These are phyloP conservation scores for Drosophila mojavensis DNA, from an alignment of 1,140 invertebrate species.

Conservation along the genomic window DNA sequence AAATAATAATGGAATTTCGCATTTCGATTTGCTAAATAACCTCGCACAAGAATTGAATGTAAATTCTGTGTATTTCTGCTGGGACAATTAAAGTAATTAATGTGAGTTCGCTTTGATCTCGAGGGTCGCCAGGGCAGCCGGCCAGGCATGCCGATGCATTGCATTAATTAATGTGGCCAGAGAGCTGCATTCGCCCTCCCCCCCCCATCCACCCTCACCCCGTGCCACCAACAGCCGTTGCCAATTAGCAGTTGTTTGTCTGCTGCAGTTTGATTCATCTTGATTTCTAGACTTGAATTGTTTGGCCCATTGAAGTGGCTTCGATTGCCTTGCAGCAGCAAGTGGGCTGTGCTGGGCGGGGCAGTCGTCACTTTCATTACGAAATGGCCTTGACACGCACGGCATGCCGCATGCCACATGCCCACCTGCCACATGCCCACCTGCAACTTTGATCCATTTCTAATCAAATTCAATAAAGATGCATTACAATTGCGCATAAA, in stretches of 20 bases:
- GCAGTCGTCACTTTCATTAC: conserved; percentile 31
- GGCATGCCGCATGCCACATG: background rate
- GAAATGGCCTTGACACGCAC: conserved; percentile 29
- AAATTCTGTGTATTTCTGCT: too few species aligned
- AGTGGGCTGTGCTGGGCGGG: background rate
- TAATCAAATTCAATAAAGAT: conserved; percentile 57
- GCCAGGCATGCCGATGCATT: too few species aligned
- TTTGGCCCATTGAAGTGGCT: background rate
- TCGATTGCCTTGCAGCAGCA: too few species aligned
- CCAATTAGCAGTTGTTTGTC: conserved; percentile 3
- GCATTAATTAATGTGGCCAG: background rate
- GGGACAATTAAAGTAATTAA: too few species aligned
- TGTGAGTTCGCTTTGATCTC: too few species aligned
- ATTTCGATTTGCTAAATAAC: too few species aligned
- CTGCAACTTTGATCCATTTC: conserved; percentile 31
- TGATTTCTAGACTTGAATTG: background rate
- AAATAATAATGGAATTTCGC: too few species aligned
- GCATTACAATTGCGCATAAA: conserved; percentile 52
- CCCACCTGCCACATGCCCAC: background rate
- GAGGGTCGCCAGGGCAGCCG: too few species aligned
- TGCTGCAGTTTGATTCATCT: background rate
- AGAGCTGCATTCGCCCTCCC: background rate
- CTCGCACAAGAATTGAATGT: too few species aligned
- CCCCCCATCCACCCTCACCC: too few species aligned
- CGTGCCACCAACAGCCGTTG: background rate